Evolutionary conservation across 2,888 invertebrate genomes (phyloP).

Genomic region (Coelinius sp.): DNA sequence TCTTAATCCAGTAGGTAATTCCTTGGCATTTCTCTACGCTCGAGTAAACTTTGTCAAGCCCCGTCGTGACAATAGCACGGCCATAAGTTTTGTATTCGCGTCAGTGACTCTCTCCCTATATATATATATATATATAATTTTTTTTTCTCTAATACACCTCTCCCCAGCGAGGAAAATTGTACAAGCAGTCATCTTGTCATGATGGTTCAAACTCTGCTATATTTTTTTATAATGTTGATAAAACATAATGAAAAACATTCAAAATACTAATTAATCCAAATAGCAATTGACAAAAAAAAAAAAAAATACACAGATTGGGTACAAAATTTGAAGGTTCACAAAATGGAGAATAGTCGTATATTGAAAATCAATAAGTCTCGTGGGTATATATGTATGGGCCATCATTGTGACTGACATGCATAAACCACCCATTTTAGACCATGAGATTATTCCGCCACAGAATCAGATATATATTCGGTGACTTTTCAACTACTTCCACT

Average conservation of each 20-base stretch:
- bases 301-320: no score
- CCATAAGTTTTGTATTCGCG: constrained; percentile 45
- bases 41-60: constrained; percentile 25
- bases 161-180: background rate
- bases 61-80: constrained; percentile 20
- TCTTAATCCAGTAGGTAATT: constrained; percentile 22
- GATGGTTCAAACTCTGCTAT: background rate
- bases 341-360: constrained; percentile 40
- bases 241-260: no score
- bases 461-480: constrained; percentile 11
- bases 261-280: no score
- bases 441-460: constrained; percentile 25
- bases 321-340: no score
- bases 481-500: background rate
- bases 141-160: background rate
- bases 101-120: constrained; percentile 32
- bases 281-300: no score
- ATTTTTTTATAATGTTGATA: no score
- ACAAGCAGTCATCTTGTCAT: background rate
- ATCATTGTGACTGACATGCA: constrained; percentile 41
- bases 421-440: constrained; percentile 34
- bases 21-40: constrained; percentile 8
- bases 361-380: constrained; percentile 58
- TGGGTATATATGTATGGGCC: background rate
- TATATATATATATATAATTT: no score